Percentiles rank a stretch among this genome's conserved stretches.
Evolutionary conservation across 2,797 vertebrate genomes (phyloP).

Genomic region (Platalea minor): DNA sequence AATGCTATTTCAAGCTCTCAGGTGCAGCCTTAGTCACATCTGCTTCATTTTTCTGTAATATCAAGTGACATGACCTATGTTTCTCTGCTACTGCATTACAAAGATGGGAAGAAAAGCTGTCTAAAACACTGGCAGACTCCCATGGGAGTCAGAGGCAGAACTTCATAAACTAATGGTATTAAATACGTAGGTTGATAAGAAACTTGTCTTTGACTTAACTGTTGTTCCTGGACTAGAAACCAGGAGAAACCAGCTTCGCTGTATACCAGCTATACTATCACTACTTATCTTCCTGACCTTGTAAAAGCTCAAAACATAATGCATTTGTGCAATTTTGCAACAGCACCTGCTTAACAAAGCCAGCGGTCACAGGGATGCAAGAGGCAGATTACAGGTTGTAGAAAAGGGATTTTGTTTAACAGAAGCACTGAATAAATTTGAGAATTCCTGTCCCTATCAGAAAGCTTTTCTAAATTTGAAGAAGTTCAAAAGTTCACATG

Average conservation of each 20-base stretch:
- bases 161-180: not conserved
- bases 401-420: not conserved
- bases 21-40: not conserved
- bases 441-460: not conserved
- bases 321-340: not conserved
- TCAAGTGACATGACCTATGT: not conserved
- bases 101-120: not conserved
- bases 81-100: not conserved
- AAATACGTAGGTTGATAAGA: accelerated
- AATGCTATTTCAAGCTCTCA: not conserved
- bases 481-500: not conserved
- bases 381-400: not conserved
- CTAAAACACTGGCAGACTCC: not conserved
- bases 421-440: not conserved
- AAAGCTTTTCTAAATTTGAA: not conserved
- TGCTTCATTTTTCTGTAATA: not conserved
- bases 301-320: not conserved
- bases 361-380: accelerated
- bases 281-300: not conserved
- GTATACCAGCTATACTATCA: not conserved
- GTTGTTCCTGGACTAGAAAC: not conserved
- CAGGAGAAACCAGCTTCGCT: not conserved
- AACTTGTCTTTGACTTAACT: not conserved
- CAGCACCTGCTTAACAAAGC: not conserved
- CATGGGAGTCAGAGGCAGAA: not conserved